Percentiles rank a stretch among this genome's conserved stretches.
phyloP scores from a whole-genome alignment of 2,113 vertebrate genomes.

The Heliornis fulica region DNA sequence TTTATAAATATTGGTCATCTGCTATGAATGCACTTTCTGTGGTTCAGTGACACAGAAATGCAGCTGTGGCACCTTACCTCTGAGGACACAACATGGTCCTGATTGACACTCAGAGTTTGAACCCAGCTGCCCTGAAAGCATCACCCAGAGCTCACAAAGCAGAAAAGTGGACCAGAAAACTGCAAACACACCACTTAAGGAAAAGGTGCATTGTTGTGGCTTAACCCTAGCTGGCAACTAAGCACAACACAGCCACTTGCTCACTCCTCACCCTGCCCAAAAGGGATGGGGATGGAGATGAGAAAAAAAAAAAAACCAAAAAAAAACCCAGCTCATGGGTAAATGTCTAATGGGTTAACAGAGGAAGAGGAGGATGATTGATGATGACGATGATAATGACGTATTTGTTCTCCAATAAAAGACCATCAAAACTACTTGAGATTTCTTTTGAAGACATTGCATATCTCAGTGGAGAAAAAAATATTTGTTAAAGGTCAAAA shows the following conservation, averaged over 20 bases:
- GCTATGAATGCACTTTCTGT: rapidly evolving
- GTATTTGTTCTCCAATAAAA: background rate
- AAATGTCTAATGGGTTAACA: no score
- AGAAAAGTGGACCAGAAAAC: background rate
- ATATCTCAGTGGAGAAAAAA: background rate
- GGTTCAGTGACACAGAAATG: background rate
- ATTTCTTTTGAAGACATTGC: background rate
- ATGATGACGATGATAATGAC: no score
- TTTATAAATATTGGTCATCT: background rate
- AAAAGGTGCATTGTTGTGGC: background rate
- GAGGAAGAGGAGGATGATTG: no score
- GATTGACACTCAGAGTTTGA: background rate
- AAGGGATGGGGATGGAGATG: no score
- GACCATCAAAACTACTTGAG: background rate
- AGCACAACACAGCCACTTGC: no score
- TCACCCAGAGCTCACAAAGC: background rate
- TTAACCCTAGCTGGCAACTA: no score
- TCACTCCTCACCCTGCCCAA: no score
- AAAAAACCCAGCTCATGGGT: no score
- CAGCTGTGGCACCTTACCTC: background rate
- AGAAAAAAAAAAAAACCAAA: no score
- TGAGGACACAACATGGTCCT: background rate
- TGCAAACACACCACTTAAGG: background rate
- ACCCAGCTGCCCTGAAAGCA: background rate
- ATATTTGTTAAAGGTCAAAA: background rate